Evolutionary conservation across 2,797 vertebrate genomes (phyloP), one percentile per base, ranked within the genome.

Genomic region (Neomorphus geoffroyi): DNA sequence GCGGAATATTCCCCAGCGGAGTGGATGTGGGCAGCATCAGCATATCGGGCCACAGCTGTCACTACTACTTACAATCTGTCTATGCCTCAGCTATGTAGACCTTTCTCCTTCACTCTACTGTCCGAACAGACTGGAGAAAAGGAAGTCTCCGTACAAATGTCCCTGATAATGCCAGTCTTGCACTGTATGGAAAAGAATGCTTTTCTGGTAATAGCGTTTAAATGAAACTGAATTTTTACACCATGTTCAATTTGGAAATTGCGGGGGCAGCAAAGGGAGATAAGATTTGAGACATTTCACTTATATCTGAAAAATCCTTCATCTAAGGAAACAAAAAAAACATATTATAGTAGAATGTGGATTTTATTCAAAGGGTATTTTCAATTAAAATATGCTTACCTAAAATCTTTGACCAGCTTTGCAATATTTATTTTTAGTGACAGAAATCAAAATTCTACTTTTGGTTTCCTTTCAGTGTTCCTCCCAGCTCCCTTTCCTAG

Each of bases 401-500:
- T 75, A 57, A 91, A 87, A 78, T 27, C 9, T 77, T 69, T 39
- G 39, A 69, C 35, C 12, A 67, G 41, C 54, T 85, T 83, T 71
- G 24, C 28, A 72, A 28, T 80, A 48, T 62, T 86, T 53, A 54
- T 26, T 91, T 86, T 81, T 21, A 54, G 70, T 60, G 32, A 77
- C 26, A 61, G 51, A 85, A 24, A 62, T 88, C 26, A 79, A 93
- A 80, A 80, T 50, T 71, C 71, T 72, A 61, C 53, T 89, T 85
- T 35, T 45, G 19, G 16, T 81, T 93, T 93, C 75, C 54, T 72
- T 80, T 72, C 70, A 58, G 61, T 2, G 0, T 26, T 77, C 39
- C 23, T 80, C 72, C 41, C 30, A 72, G 57, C 48, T 82, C 23
- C 15, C 45, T 48, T 69, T 26, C 17, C 24, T 9, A 46, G 83